Conservation (phyloP, 2,113 vertebrate genomes). For the Dunckerocampus dactyliophorus region DNA sequence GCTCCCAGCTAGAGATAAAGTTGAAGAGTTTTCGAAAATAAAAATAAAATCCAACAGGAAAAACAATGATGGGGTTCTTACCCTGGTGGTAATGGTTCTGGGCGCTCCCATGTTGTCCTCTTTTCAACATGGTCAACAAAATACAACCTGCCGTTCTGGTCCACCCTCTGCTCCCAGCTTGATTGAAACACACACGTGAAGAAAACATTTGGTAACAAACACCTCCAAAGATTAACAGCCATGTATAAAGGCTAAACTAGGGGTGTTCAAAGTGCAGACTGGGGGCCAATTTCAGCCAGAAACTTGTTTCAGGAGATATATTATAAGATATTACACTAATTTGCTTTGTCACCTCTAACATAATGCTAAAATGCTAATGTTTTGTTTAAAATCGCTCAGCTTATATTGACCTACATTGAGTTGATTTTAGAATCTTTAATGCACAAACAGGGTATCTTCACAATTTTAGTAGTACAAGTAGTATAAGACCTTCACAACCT, state of each 20-base stretch:
- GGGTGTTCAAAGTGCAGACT: no score
- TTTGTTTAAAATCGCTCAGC: no score
- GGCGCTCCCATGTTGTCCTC: slow-evolving; percentile 96
- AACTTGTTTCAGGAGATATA: no score
- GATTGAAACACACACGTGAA: slow-evolving; percentile 35
- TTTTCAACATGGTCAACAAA: slow-evolving; percentile 97
- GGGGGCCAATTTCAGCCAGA: no score
- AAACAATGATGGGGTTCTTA: slow-evolving; percentile 52
- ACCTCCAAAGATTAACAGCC: not conserved
- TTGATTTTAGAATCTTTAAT: no score
- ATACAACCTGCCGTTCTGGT: slow-evolving; percentile 89
- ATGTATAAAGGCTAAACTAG: not conserved
- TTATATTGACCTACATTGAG: no score
- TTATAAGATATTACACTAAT: no score
- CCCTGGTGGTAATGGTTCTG: slow-evolving; percentile 92
- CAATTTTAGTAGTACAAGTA: no score
- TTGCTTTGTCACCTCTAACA: no score
- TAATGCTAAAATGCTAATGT: no score
- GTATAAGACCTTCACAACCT: no score
- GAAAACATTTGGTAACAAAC: not conserved
- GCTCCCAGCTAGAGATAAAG: slow-evolving; percentile 82
- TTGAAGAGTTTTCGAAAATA: not conserved
- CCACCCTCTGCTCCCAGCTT: slow-evolving; percentile 96
- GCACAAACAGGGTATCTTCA: no score
- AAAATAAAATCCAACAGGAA: not conserved